Base-by-base conservation (phyloP, 1,140 invertebrate genomes). In the Cylas formicarius region DNA sequence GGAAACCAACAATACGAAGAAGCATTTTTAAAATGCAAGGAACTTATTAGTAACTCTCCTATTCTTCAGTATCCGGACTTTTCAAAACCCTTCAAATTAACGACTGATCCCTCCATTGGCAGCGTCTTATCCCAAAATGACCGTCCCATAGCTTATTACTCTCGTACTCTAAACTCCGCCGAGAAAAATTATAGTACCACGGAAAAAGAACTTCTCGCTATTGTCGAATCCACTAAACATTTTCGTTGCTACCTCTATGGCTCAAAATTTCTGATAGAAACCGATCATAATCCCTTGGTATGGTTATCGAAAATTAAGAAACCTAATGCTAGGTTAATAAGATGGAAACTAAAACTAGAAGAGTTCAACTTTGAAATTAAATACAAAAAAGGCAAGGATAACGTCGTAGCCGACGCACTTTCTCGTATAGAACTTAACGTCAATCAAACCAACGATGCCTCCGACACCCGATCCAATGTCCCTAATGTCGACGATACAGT, bases 291-390 rank as follows among this genome's bases (percentile, higher is more conserved):
- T 35, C 50, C 52, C 5, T 33, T 55, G n/a, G 47, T 42, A 16
- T 40, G 47, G 63, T 42, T 76, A 3, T 55, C 59, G 4, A 62
- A 61, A 4, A 52, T 65, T 0, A 72, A 65, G 55, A 63, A 72
- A 38, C 62, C 65, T 7, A 58, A 49, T 0, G 61, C 57, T 19
- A 41, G 66, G 45, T 48, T 75, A n/a, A 56, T 66, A 2, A 53
- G 69, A 44, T 76, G 72, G 72, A 29, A 59, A 24, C 34, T 63
- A 10, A 41, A 51, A 48, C 32, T 67, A 3, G 29, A 41, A 13
- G 63, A 70, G 39, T 74, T 66, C 53, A 52, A 69, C 17, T 71
- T 65, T 52, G 65, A 47, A 44, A 65, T 75, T 3, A 42, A 28
- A 28, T 0, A 44, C 14, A 44, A 55, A 39, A 52, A 56, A 28